Evolutionary conservation across 2,888 invertebrate genomes (phyloP), one percentile per base, ranked within the genome.

Genomic region (Ichneumon xanthorius): DNA sequence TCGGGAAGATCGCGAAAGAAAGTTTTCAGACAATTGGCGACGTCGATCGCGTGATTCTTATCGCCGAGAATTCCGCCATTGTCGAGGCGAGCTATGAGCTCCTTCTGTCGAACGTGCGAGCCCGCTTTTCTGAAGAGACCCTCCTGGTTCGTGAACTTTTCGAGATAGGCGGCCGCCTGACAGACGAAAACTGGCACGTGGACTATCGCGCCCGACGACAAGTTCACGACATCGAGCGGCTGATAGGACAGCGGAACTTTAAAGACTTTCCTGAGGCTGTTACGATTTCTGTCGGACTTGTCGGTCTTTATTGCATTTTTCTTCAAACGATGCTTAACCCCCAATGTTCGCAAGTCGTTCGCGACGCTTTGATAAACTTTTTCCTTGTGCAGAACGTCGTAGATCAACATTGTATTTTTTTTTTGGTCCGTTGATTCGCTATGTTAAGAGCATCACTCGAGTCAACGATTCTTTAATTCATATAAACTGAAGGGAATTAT

Each of bases 111-210:
- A 53, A 96, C 95, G 89, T 97, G 96, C 0, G 98, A 97, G 16
- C 98, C 98, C 70, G 98, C 97, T 95, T 98, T 98, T 7, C 98
- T 95, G 93, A 98, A 98, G 70, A 98, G 94, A 0, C 98, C 98
- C 92, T 98, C 98, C 26, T 96, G 96, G 79, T 96, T 95, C 40
- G 97, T 95, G 93, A 97, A 96, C 65, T 96, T 95, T 86, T 96
- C 94, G 73, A 98, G 95, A 89, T 96, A 96, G 76, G 96, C 95
- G 89, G 97, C 96, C 91, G 97, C 95, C 92, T 97, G 96, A 88
- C 96, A 95, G 0, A 97, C 96, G 90, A 97, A 96, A 88, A 95
- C 95, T 6, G 98, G 97, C 50, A 97, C 95, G 92, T 96, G 95
- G 53, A 97, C 94, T 86, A 96, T 96, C 90, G 96, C 96, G 33